Percentiles rank a stretch among this genome's conserved stretches.
These are phyloP conservation scores for Pyralis farinalis DNA, from an alignment of 2,888 invertebrate species.

Conservation along the genomic window DNA sequence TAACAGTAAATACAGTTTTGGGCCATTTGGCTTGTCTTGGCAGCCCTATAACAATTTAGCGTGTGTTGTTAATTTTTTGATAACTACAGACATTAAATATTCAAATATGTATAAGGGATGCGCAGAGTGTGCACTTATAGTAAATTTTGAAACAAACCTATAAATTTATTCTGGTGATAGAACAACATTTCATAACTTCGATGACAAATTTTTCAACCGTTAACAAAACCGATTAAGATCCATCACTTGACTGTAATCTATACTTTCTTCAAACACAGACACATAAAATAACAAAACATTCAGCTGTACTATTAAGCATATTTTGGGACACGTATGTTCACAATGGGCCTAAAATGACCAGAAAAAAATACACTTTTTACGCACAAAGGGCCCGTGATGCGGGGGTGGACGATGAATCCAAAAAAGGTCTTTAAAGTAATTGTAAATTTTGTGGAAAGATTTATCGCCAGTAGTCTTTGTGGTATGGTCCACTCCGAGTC, in stretches of 20 bases:
- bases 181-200: too few relatives aligned
- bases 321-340: conserved; percentile 66
- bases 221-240: conserved; percentile 2
- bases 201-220: too few relatives aligned
- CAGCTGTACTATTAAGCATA: conserved; percentile 72
- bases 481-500: conserved; percentile 57
- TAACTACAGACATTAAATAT: too few relatives aligned
- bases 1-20: too few relatives aligned
- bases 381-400: conserved; percentile 62
- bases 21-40: too few relatives aligned
- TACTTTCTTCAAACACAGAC: conserved; percentile 39
- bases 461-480: conserved; percentile 73
- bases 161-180: too few relatives aligned
- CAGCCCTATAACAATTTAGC: too few relatives aligned
- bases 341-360: conserved; percentile 70
- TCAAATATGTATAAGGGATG: too few relatives aligned
- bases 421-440: conserved; percentile 68
- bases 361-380: conserved; percentile 71
- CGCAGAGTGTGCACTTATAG: too few relatives aligned
- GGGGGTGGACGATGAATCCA: conserved; percentile 75
- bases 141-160: too few relatives aligned
- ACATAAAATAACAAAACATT: conserved; percentile 35
- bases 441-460: conserved; percentile 70
- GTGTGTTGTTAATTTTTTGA: too few relatives aligned
- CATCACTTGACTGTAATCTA: conserved; percentile 38